Evolutionary conservation across 35 echinoderm and acorn worm species (phyloP), one percentile per base, ranked within the genome.

Genomic region (Heliocidaris erythrogramma): DNA sequence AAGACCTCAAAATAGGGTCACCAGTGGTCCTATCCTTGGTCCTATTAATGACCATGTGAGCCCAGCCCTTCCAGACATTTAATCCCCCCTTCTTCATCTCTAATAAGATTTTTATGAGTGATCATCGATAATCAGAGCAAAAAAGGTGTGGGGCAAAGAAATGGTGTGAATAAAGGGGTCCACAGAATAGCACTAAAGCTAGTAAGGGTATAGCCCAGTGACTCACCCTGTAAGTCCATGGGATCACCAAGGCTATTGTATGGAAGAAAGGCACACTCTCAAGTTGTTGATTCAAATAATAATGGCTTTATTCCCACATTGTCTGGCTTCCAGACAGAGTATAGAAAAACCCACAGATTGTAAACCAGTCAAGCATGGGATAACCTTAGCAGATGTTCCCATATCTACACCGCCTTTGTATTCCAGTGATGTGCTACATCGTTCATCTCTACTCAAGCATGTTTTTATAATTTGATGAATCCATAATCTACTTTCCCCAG

Each of bases 211-310:
- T n/a, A 89, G 87, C 87, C 87, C 87, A 47, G 42, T 89, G 87
- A 89, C 11, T 89, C 87, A 89, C 24, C 7, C 18, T 86, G 2
- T 5, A 47, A 48, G 31, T 17, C 47, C 47, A 2, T 35, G 87
- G 87, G 87, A 47, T 32, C 87, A 47, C 21, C 21, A 4, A 32
- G 32, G 31, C 87, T 89, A 47, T 89, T 89, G 65, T 78, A 24
- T 21, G 18, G 7, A 7, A 27, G 65, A 78, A 78, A 78, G 65
- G 65, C 65, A 0, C 65, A 78, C 65, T 27, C 61, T 71, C 17
- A 27, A 18, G 52, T 27, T n/a, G 87, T 89, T 89, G 87, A 89
- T 47, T 89, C 87, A 89, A 88, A 88, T 88, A 88, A 89, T 89
- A 89, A 27, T 31, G 14, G 2, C 10, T 30, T 47, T 47, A 17